Percentiles rank a stretch among this genome's conserved stretches.
phyloP scores from a whole-genome alignment of 2,888 invertebrate species.

The Phymatocera aterrima region DNA sequence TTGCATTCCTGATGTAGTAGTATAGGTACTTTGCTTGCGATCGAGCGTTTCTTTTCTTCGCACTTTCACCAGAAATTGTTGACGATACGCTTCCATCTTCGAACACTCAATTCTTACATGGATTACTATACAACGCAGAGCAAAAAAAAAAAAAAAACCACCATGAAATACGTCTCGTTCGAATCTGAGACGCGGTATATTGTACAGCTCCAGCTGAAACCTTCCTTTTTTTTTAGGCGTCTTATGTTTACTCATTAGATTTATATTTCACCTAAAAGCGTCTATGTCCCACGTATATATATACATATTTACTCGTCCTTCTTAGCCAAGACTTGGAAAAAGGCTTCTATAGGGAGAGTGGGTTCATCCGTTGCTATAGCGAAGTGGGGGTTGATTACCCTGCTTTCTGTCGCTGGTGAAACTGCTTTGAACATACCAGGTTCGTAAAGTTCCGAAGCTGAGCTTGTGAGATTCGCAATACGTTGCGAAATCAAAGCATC shows the following conservation, averaged over 20 bases:
- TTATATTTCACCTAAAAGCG: conserved; percentile 2
- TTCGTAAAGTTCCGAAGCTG: conserved; percentile 84
- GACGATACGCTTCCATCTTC: neutral
- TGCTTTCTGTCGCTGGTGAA: conserved; percentile 77
- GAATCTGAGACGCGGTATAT: neutral
- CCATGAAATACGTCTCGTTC: neutral
- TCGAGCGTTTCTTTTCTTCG: neutral
- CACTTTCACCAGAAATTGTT: conserved; percentile 5
- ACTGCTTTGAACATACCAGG: conserved; percentile 84
- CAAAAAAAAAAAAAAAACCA: neutral
- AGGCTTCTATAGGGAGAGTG: conserved; percentile 87
- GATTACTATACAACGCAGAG: neutral
- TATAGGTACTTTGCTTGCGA: no score
- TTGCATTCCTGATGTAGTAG: neutral
- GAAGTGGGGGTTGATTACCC: conserved; percentile 82
- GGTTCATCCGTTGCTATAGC: conserved; percentile 88
- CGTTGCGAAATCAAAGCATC: conserved; percentile 76
- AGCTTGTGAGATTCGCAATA: conserved; percentile 85
- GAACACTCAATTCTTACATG: neutral
- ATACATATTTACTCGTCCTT: conserved; percentile 74
- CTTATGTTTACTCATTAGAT: neutral
- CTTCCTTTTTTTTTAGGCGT: neutral
- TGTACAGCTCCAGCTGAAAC: neutral
- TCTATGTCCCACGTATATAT: neutral
- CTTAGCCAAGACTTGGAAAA: conserved; percentile 85